These are phyloP conservation scores for Cosmia trapezina DNA, from an alignment of 2,888 invertebrate species.

Conservation along the genomic window DNA sequence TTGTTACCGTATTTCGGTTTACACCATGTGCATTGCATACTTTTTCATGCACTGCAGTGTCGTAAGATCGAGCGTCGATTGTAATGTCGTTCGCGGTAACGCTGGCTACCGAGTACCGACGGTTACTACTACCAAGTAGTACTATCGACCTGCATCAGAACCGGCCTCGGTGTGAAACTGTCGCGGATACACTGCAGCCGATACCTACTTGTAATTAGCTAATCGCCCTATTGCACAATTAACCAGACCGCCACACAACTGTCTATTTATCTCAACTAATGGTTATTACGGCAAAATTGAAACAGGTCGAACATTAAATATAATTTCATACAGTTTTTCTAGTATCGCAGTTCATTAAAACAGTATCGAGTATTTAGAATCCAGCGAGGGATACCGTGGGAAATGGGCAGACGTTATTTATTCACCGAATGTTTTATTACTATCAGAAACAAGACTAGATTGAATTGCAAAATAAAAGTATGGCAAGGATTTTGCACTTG, in stretches of 20 bases:
- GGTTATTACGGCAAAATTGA: conserved; percentile 63
- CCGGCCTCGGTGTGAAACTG: conserved; percentile 44
- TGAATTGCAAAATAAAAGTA: conserved; percentile 23
- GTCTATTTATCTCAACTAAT: conserved; percentile 62
- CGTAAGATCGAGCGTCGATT: conserved; percentile 44
- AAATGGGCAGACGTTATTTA: conserved; percentile 45
- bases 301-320: conserved; percentile 69
- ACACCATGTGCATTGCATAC: conserved; percentile 48
- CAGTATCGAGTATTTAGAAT: conserved; percentile 50
- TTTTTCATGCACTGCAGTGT: conserved; percentile 45
- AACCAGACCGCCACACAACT: conserved; percentile 59
- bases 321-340: conserved; percentile 67
- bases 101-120: not conserved
- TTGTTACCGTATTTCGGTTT: conserved; percentile 40
- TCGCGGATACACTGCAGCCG: conserved; percentile 56
- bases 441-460: conserved; percentile 20
- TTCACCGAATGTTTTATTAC: conserved; percentile 28
- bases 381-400: conserved; percentile 52
- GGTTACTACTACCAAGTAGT: not conserved
- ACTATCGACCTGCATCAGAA: conserved; percentile 29
- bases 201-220: conserved; percentile 73
- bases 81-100: conserved; percentile 36
- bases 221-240: conserved; percentile 74
- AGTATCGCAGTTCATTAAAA: conserved; percentile 55
- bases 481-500: conserved; percentile 1